These are phyloP conservation scores for Altica lythri DNA, from an alignment of 2,888 invertebrate species.

Conservation along the genomic window DNA sequence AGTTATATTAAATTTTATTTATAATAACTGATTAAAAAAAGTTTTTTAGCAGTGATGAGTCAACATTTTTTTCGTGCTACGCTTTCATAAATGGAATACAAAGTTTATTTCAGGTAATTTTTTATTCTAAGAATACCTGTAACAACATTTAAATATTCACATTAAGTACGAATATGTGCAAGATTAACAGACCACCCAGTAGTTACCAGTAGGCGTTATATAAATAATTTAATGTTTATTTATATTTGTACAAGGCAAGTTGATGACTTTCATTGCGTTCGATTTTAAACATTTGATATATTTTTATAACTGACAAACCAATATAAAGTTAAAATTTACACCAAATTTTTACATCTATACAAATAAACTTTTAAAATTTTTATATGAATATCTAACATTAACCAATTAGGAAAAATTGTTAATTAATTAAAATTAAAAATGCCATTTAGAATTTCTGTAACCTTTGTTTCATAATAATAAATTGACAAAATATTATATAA, in stretches of 20 bases:
- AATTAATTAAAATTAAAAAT: too few species aligned
- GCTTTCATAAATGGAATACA: too few species aligned
- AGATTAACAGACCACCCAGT: constrained; percentile 13
- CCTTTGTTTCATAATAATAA: too few species aligned
- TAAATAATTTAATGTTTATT: constrained; percentile 14
- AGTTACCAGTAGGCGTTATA: neutral
- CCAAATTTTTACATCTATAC: neutral
- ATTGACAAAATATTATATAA: neutral
- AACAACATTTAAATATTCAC: neutral
- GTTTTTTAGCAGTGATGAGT: too few species aligned
- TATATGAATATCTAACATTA: neutral
- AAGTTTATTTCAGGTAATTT: too few species aligned
- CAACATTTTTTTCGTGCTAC: too few species aligned
- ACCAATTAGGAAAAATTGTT: too few species aligned
- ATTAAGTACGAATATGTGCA: neutral
- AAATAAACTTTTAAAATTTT: neutral
- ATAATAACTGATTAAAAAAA: too few species aligned
- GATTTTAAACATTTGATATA: constrained; percentile 2
- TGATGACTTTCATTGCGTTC: constrained; percentile 6
- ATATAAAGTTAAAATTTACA: constrained; percentile 2
- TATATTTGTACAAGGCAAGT: constrained; percentile 6
- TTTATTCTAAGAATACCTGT: neutral
- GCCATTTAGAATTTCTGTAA: too few species aligned
- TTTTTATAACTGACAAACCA: neutral
- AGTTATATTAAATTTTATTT: too few species aligned